Evolutionary conservation across 2,113 vertebrate species (phyloP).

Genomic region (Montifringilla adamsi): DNA sequence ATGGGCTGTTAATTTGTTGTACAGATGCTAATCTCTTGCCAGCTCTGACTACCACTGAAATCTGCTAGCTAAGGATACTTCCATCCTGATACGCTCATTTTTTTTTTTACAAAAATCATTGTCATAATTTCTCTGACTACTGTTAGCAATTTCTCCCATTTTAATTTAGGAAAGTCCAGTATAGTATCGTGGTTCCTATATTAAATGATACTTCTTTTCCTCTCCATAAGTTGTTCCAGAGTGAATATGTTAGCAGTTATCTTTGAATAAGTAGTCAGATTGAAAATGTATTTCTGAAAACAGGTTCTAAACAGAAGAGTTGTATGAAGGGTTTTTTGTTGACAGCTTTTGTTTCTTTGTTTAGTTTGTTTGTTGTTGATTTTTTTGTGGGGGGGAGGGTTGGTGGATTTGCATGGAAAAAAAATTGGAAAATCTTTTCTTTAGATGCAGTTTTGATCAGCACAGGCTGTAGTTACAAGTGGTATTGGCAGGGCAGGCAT

Average conservation of each 20-base stretch:
- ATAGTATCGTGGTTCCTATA: neutral
- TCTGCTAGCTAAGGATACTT: neutral
- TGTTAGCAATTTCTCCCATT: neutral
- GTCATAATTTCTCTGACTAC: neutral
- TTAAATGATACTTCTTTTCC: neutral
- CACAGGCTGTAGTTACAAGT: neutral
- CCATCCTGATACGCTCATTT: neutral
- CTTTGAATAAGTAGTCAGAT: neutral
- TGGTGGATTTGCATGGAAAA: neutral
- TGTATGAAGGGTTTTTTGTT: neutral
- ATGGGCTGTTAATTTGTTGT: neutral
- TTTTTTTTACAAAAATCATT: neutral
- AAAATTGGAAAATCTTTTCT: neutral
- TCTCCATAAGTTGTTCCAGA: neutral
- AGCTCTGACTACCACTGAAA: neutral
- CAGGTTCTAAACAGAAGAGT: neutral
- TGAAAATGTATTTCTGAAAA: neutral
- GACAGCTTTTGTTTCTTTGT: neutral
- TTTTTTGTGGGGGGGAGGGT: too few relatives aligned
- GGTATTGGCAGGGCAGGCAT: neutral
- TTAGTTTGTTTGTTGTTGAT: neutral
- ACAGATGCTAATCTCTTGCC: neutral
- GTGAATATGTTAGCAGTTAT: neutral
- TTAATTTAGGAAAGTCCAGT: neutral
- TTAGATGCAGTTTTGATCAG: neutral